Base-by-base conservation (phyloP, 1,140 invertebrate species). In the Drosophila micromelanica region DNA sequence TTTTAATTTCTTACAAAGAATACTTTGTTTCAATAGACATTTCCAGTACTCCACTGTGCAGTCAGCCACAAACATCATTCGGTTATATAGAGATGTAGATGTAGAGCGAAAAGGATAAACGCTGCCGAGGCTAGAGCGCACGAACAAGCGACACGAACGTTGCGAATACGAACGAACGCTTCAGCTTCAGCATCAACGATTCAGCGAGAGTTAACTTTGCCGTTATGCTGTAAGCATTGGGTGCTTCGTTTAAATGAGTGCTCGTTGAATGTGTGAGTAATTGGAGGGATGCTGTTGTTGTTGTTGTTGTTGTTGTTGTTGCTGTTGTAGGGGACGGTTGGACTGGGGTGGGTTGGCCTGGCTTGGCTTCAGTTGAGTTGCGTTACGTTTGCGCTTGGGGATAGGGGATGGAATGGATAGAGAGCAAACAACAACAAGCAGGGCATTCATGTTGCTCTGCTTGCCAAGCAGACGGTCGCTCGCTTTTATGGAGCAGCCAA, bases 211-310 rank as follows among this genome's bases (percentile, higher is more conserved):
- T 84, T 89, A 89, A 89, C 84, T 89, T 87, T 80, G 70, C 80
- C 79, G 79, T 87, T 81, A 60, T 82, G 78, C 74, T 87, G 82
- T 87, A 75, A 84, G 84, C 76, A 77, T 79, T 89, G 84, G 78
- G 79, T 84, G 84, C 84, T 84, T 87, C 78, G 84, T 89, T 87
- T 87, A 89, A 87, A 87, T 89, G 84, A 87, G 84, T 89, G 79
- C 76, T 89, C 79, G 84, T 89, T 87, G 84, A 89, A 82, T 87
- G 84, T 87, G 84, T 89, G 84, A 84, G 84, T 87, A 89, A 84
- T 89, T 87, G 84, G 79, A 82, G 73, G 80, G 81, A 79, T 84
- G 70, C 74, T 74, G 68, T 37, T 11, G 20, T 12, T 74, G 68
- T 30, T n/a, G 13, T 12, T 84, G 70, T 70, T 74, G 68, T 37